phyloP scores from a whole-genome alignment of 2,888 invertebrate genomes.

The Troglohyphantes excavatus region DNA sequence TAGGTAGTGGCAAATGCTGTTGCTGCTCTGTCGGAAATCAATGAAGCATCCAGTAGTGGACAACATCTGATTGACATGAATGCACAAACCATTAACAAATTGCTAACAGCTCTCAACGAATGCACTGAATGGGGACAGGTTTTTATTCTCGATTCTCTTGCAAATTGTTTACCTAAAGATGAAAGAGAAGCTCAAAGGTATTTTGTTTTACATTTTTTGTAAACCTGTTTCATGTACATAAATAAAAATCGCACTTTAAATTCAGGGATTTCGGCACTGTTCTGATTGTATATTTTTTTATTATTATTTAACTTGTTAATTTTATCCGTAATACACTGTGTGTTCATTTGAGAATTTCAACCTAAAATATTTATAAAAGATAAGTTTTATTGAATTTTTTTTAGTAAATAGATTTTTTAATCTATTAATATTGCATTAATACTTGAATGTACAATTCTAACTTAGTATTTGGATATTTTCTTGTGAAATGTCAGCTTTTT shows the following conservation, averaged over 20 bases:
- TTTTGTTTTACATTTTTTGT: background rate
- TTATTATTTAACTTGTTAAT: too few species aligned
- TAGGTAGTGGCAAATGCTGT: conserved; percentile 98
- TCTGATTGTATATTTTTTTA: too few species aligned
- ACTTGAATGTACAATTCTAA: too few species aligned
- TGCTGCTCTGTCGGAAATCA: conserved; percentile 98
- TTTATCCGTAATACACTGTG: background rate
- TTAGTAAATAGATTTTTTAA: too few species aligned
- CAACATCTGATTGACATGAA: conserved; percentile 97
- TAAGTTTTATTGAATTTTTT: too few species aligned
- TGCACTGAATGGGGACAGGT: conserved; percentile 99
- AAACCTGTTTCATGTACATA: too few species aligned
- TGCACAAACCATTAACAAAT: conserved; percentile 98
- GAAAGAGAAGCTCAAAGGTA: conserved; percentile 96
- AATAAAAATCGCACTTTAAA: too few species aligned
- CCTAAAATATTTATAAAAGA: too few species aligned
- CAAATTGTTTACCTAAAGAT: conserved; percentile 98
- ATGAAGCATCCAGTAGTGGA: conserved; percentile 98
- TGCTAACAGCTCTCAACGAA: conserved; percentile 98
- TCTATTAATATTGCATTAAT: too few species aligned
- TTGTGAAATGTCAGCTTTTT: too few species aligned
- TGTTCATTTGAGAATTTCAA: background rate
- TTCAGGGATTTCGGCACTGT: too few species aligned
- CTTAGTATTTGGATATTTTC: too few species aligned
- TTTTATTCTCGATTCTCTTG: conserved; percentile 97